These are phyloP conservation scores for Ranitomeya imitator DNA, from an alignment of 2,113 vertebrate genomes.

Conservation along the genomic window DNA sequence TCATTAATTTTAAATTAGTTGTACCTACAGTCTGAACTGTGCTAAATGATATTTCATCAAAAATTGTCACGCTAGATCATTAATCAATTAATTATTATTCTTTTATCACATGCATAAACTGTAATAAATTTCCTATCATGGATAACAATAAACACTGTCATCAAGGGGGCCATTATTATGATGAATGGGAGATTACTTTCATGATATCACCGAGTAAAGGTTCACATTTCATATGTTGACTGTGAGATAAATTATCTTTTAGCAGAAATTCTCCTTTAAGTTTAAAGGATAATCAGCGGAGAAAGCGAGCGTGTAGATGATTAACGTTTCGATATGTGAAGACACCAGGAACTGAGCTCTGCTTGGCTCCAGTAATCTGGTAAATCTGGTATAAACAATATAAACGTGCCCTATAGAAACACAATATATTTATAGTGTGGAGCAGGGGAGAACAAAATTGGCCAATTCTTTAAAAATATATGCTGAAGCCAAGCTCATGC, in stretches of 20 bases:
- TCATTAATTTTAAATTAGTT: not conserved
- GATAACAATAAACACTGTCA: not conserved
- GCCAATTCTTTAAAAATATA: conserved; percentile 21
- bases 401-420: conserved; percentile 14
- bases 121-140: not conserved
- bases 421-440: conserved; percentile 1
- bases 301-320: not conserved
- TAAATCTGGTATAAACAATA: conserved; percentile 25
- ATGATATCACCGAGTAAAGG: not conserved
- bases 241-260: not conserved
- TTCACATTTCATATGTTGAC: not conserved
- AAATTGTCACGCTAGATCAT: too few relatives aligned
- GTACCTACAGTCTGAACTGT: not conserved
- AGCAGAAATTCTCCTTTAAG: not conserved
- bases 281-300: not conserved
- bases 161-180: not conserved
- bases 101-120: not conserved
- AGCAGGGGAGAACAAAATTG: conserved; percentile 1
- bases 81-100: not conserved
- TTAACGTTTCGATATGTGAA: not conserved
- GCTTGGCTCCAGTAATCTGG: not conserved
- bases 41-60: too few relatives aligned
- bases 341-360: not conserved
- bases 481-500: not conserved
- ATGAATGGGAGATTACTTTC: not conserved